Conservation (phyloP, 2,888 invertebrate species). For the Lasius platythorax region DNA sequence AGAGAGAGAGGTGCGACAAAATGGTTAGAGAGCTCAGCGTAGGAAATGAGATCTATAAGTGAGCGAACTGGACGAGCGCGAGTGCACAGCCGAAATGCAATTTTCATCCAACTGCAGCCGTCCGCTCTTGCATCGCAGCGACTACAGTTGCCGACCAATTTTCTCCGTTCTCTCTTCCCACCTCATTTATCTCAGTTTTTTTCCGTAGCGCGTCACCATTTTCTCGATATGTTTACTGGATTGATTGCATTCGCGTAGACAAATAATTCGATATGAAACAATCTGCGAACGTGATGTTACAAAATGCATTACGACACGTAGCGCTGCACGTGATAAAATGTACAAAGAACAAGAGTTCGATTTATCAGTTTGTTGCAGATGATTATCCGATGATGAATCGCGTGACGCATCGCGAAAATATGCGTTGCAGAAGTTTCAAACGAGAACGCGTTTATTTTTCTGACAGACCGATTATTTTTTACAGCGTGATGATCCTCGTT, state of each 20-base stretch:
- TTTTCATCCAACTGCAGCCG: slow-evolving; percentile 71
- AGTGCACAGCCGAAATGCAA: slow-evolving; percentile 74
- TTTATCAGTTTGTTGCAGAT: slow-evolving; percentile 41
- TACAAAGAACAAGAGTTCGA: background rate
- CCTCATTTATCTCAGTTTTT: slow-evolving; percentile 37
- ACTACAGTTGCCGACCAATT: slow-evolving; percentile 43
- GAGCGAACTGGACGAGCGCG: slow-evolving; percentile 65
- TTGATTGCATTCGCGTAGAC: slow-evolving; percentile 79
- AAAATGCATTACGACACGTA: slow-evolving; percentile 18
- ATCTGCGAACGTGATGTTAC: slow-evolving; percentile 23
- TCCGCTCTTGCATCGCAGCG: slow-evolving; percentile 31
- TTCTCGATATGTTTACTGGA: slow-evolving; percentile 72
- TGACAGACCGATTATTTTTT: slow-evolving; percentile 33
- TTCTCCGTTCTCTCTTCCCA: slow-evolving; percentile 22
- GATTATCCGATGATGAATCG: slow-evolving; percentile 42
- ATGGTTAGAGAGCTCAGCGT: slow-evolving; percentile 60
- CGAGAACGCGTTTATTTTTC: slow-evolving; percentile 3
- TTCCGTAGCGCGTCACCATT: slow-evolving; percentile 50
- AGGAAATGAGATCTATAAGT: slow-evolving; percentile 78
- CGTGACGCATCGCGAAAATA: slow-evolving; percentile 23
- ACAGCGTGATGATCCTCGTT: background rate
- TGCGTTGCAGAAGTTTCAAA: background rate
- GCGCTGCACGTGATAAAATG: background rate
- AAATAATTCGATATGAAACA: slow-evolving; percentile 74
- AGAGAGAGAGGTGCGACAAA: slow-evolving; percentile 40